Evolutionary conservation across 2,888 invertebrate species (phyloP).

Genomic region (Apodemia mormo): DNA sequence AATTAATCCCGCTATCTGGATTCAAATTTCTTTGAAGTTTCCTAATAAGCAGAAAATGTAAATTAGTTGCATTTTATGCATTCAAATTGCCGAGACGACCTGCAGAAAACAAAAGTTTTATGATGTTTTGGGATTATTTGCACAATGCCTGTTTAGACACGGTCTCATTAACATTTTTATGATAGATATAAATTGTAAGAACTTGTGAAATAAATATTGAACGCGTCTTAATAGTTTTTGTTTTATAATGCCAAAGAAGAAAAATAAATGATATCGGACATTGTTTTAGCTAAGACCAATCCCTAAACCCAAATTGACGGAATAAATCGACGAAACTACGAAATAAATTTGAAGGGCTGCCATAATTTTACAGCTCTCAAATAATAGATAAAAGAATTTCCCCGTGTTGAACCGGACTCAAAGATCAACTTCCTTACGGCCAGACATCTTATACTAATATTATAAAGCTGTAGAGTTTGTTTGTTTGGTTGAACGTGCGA

Average conservation of each 20-base stretch:
- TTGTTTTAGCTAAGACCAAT: no score
- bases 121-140: constrained; percentile 14
- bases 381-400: no score
- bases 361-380: no score
- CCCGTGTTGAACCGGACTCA: no score
- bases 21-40: constrained; percentile 10
- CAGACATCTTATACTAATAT: no score
- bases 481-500: no score
- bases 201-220: not conserved
- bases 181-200: constrained; percentile 5
- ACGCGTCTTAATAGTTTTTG: not conserved
- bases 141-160: constrained; percentile 1
- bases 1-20: not conserved
- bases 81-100: constrained; percentile 14
- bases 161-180: constrained; percentile 15
- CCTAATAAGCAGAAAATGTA: not conserved
- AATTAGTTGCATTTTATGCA: constrained; percentile 15
- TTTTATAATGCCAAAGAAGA: not conserved
- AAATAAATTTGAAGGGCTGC: no score
- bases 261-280: no score
- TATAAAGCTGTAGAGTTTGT: no score
- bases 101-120: constrained; percentile 11
- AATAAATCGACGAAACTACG: no score
- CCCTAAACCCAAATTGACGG: no score
- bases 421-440: no score